phyloP scores from a whole-genome alignment of 1,140 invertebrate species.

The Luehdorfia chinensis region DNA sequence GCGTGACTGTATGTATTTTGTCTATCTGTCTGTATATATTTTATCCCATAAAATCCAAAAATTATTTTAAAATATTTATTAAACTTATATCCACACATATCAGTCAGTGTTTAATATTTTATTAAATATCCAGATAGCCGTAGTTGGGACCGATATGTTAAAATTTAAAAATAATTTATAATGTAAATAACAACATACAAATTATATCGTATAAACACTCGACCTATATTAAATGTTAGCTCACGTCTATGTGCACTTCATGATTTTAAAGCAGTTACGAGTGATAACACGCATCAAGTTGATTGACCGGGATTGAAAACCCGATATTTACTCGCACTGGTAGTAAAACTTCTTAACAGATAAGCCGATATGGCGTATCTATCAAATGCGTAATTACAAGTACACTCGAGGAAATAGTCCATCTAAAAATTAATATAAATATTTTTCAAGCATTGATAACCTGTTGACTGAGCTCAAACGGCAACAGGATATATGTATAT shows the following conservation, averaged over 20 bases:
- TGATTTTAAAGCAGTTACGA: conserved; percentile 32
- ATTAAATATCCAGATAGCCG: no score
- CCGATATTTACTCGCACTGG: conserved; percentile 39
- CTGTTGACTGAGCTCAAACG: neutral
- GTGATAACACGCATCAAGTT: conserved; percentile 36
- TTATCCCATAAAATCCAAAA: no score
- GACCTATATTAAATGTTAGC: neutral
- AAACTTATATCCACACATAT: no score
- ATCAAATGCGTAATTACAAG: neutral
- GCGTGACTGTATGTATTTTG: no score
- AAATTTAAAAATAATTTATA: no score
- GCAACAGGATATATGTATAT: no score
- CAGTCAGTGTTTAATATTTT: no score
- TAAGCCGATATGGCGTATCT: conserved; percentile 29
- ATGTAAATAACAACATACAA: no score
- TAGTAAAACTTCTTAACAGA: conserved; percentile 55
- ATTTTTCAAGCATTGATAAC: conserved; percentile 1
- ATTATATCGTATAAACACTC: neutral
- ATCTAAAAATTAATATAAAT: neutral
- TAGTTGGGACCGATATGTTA: no score
- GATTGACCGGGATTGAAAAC: conserved; percentile 56
- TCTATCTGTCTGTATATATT: no score
- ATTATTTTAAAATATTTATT: no score
- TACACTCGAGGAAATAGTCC: neutral
- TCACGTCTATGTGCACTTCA: neutral